These are phyloP conservation scores for Campoplex nolae DNA, from an alignment of 2,888 invertebrate genomes.

Conservation along the genomic window DNA sequence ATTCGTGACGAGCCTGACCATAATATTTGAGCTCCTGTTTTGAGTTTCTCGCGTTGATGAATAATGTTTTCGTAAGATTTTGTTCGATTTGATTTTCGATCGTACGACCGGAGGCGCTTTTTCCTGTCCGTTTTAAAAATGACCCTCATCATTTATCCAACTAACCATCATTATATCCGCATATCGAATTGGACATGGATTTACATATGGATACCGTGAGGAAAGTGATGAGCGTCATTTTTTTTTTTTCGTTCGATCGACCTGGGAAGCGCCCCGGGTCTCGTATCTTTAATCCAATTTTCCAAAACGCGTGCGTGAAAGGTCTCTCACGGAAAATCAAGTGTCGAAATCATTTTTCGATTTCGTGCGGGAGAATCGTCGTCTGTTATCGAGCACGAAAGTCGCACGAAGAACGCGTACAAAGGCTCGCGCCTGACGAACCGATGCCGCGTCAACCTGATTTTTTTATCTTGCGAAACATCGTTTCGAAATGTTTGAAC, in stretches of 20 bases:
- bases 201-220: constrained; percentile 5
- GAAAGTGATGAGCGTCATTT: constrained; percentile 6
- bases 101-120: constrained; percentile 6
- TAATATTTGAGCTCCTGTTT: not conserved
- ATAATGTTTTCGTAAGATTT: not conserved
- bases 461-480: not conserved
- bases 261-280: constrained; percentile 10
- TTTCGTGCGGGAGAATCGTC: not conserved
- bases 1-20: not conserved
- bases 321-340: not conserved
- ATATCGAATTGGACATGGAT: not conserved
- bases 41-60: not conserved
- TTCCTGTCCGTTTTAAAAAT: not conserved
- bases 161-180: too few species aligned
- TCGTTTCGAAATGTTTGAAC: not conserved
- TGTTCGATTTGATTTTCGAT: not conserved
- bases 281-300: constrained; percentile 12
- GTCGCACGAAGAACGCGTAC: not conserved
- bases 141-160: constrained; percentile 26
- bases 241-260: constrained; percentile 5
- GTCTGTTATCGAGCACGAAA: not conserved
- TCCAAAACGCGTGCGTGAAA: not conserved
- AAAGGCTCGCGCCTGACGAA: not conserved
- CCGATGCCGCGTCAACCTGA: not conserved
- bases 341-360: not conserved